phyloP scores from a whole-genome alignment of 2,888 invertebrate genomes.

The Amiota minor region DNA sequence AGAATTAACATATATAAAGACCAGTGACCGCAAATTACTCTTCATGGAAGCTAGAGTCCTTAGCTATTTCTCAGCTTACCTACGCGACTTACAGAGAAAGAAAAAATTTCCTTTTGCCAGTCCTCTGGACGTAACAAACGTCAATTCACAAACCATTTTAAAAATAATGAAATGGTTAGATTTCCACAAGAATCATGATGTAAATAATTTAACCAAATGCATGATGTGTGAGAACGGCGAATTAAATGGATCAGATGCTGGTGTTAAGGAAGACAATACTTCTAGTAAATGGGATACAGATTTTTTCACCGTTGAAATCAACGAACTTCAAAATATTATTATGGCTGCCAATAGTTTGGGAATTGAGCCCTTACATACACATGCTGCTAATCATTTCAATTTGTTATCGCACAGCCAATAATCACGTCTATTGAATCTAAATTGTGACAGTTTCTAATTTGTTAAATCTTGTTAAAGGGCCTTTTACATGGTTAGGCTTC shows the following conservation, averaged over 20 bases:
- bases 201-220: neutral
- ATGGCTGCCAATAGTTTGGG: constrained; percentile 44
- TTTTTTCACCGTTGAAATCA: constrained; percentile 36
- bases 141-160: constrained; percentile 40
- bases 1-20: neutral
- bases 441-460: too few species aligned
- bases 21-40: constrained; percentile 39
- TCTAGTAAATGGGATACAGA: constrained; percentile 44
- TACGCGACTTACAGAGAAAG: constrained; percentile 31
- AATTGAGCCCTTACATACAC: constrained; percentile 40
- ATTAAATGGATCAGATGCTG: neutral
- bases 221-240: neutral
- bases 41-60: constrained; percentile 41
- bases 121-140: constrained; percentile 34
- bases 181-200: constrained; percentile 37
- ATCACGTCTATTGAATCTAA: too few species aligned
- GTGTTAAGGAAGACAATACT: neutral
- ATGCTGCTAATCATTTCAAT: constrained; percentile 36
- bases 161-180: constrained; percentile 49
- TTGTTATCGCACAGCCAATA: constrained; percentile 24
- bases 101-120: constrained; percentile 1
- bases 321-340: constrained; percentile 39
- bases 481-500: too few species aligned
- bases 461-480: too few species aligned
- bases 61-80: constrained; percentile 36